phyloP scores from a whole-genome alignment of 2,113 vertebrate genomes.

The Caranx melampygus region DNA sequence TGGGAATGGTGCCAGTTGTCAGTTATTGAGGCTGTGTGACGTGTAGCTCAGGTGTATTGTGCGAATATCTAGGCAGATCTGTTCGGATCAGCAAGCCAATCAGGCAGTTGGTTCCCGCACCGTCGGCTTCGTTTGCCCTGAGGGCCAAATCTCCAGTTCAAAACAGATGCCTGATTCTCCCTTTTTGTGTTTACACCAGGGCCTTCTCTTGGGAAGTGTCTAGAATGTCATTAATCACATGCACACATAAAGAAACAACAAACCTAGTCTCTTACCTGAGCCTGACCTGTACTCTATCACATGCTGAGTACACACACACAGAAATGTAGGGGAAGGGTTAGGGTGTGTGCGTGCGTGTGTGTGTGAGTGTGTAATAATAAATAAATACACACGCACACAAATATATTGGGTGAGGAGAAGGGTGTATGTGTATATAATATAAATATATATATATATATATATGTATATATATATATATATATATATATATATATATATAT shows the following conservation, averaged over 20 bases:
- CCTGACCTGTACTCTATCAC: background rate
- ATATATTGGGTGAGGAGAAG: too few species aligned
- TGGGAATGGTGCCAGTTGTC: conserved; percentile 42
- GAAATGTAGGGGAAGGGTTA: conserved; percentile 15
- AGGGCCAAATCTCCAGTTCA: conserved; percentile 43
- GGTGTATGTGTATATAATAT: too few species aligned
- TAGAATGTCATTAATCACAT: conserved; percentile 25
- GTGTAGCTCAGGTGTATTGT: conserved; percentile 56
- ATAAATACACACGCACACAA: too few species aligned
- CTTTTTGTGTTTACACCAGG: conserved; percentile 17
- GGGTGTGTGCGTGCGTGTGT: background rate
- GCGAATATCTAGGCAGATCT: conserved; percentile 73
- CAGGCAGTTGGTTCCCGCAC: conserved; percentile 15
- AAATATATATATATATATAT: too few species aligned
- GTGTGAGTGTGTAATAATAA: too few species aligned
- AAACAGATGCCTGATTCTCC: conserved; percentile 52
- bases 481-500: too few species aligned
- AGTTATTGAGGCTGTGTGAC: conserved; percentile 47
- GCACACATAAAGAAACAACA: background rate
- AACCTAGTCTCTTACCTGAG: background rate
- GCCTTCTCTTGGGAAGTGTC: conserved; percentile 14
- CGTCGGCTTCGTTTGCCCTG: conserved; percentile 52
- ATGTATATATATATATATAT: too few species aligned
- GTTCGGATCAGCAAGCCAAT: conserved; percentile 42
- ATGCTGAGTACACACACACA: conserved; percentile 1